Conservation (phyloP, 2,113 vertebrate species). For the Raja brachyura region DNA sequence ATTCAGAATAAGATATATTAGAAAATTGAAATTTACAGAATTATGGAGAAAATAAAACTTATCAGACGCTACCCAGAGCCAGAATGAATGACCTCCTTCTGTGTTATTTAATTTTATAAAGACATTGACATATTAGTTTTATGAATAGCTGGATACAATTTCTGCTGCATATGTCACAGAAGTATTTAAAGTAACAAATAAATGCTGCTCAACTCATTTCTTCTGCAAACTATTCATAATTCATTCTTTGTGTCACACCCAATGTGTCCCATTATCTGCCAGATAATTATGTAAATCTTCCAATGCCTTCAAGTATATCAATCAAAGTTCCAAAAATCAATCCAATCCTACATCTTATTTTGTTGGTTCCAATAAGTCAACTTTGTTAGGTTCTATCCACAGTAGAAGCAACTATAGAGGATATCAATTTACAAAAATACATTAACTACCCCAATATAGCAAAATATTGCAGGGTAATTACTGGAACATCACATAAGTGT, state of each 20-base stretch:
- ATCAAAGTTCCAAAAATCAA: background rate
- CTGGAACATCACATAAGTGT: too few species aligned
- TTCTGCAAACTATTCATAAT: background rate
- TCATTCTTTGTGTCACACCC: background rate
- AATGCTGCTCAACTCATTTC: background rate
- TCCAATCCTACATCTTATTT: background rate
- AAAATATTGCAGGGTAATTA: too few species aligned
- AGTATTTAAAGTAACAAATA: background rate
- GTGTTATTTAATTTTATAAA: background rate
- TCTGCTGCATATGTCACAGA: background rate
- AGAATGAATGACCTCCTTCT: background rate
- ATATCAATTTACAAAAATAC: too few species aligned
- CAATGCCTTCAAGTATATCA: background rate
- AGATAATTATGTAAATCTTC: background rate
- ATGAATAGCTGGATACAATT: constrained; percentile 9
- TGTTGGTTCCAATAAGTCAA: background rate
- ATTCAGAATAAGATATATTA: background rate
- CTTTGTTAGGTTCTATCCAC: background rate
- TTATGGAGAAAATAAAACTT: background rate
- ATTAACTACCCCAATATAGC: too few species aligned
- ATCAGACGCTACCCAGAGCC: background rate
- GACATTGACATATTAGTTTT: background rate
- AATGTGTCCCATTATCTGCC: background rate
- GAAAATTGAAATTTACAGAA: background rate
- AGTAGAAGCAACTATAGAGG: too few species aligned